These are phyloP conservation scores for Eulemur macaco DNA, from an alignment of 2,113 vertebrate genomes.

Conservation along the genomic window DNA sequence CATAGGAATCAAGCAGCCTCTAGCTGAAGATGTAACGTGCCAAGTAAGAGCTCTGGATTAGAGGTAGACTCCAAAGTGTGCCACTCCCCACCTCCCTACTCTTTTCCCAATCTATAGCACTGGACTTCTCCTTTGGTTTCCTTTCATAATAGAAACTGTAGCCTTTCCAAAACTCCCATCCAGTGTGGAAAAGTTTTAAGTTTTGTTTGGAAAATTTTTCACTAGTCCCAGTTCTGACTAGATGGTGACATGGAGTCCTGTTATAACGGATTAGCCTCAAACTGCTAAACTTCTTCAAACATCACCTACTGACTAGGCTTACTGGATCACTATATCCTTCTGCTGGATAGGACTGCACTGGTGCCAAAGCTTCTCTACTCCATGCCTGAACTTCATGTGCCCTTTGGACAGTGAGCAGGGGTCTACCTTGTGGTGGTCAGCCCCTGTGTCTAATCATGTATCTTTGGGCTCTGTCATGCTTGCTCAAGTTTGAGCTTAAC, in stretches of 20 bases:
- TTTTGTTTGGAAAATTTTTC: not conserved
- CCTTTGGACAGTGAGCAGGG: slow-evolving; percentile 43
- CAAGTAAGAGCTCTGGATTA: not conserved
- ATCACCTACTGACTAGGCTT: not conserved
- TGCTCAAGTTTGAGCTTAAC: not conserved
- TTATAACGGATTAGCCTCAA: not conserved
- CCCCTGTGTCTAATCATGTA: slow-evolving; percentile 32
- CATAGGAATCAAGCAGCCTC: not conserved
- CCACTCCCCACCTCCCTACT: not conserved
- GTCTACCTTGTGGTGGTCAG: not conserved
- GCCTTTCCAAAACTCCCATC: not conserved
- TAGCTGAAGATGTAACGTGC: not conserved
- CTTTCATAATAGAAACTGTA: not conserved
- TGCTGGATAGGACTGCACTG: not conserved
- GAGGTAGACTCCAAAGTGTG: not conserved
- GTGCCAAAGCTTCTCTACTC: not conserved
- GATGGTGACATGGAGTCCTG: no score
- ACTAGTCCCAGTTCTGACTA: not conserved
- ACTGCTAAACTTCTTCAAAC: not conserved
- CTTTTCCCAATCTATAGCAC: not conserved
- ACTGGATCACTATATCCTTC: not conserved
- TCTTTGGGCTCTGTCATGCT: slow-evolving; percentile 9
- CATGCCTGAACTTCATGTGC: slow-evolving; percentile 24
- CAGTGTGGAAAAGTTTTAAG: not conserved
- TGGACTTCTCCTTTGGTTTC: not conserved